Evolutionary conservation across 2,113 vertebrate genomes (phyloP).

Genomic region (Agelaius tricolor): DNA sequence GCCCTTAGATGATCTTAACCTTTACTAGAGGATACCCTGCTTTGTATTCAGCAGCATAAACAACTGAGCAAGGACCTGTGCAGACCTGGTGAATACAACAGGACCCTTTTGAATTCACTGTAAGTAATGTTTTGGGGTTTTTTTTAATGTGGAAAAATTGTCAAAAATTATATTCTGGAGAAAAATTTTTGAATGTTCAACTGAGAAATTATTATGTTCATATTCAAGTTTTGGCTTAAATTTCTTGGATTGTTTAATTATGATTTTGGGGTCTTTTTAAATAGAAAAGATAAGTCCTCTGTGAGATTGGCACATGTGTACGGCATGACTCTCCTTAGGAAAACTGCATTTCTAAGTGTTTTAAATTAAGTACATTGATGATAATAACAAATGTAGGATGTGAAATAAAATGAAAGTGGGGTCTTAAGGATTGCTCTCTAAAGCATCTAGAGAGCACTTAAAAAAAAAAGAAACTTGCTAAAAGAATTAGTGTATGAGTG

Average conservation of each 20-base stretch:
- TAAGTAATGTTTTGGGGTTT: constrained; percentile 44
- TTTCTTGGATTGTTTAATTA: neutral
- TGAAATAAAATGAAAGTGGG: neutral
- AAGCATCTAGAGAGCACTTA: neutral
- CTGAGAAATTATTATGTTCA: neutral
- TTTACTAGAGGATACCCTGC: constrained; percentile 61
- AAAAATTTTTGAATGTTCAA: neutral
- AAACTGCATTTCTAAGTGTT: neutral
- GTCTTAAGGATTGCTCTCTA: neutral
- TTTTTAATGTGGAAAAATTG: neutral
- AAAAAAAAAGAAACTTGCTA: neutral
- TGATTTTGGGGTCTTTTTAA: rapidly evolving
- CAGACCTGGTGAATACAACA: constrained; percentile 29
- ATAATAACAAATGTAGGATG: neutral
- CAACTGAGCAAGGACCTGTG: constrained; percentile 42
- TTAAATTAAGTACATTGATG: neutral
- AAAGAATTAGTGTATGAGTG: neutral
- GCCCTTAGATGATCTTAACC: constrained; percentile 56
- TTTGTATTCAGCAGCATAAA: constrained; percentile 47
- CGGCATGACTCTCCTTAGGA: neutral
- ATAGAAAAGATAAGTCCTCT: neutral
- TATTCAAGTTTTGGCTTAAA: neutral
- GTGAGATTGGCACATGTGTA: neutral
- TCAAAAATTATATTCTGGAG: neutral
- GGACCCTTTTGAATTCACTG: neutral